Conservation (phyloP, 2,113 vertebrate genomes). For the Albula glossodonta region DNA sequence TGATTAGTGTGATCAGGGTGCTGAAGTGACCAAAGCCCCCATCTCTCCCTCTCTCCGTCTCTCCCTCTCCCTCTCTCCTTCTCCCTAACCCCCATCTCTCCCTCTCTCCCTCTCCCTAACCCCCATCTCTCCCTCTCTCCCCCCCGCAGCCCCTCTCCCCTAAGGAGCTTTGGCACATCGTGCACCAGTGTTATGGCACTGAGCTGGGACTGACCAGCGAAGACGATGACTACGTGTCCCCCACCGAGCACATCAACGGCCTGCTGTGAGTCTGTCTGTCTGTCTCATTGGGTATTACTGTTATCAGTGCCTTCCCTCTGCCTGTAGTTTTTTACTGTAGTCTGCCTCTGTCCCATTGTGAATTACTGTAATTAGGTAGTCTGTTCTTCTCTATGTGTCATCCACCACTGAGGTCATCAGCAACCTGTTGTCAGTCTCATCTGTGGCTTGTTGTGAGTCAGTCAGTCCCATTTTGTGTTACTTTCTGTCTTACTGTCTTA, state of each 20-base stretch:
- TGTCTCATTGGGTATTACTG: background rate
- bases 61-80: background rate
- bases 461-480: too few species aligned
- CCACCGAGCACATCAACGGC: conserved; percentile 82
- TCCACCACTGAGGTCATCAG: too few species aligned
- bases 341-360: background rate
- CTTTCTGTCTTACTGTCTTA: too few species aligned
- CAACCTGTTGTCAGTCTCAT: too few species aligned
- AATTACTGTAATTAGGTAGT: too few species aligned
- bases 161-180: conserved; percentile 87
- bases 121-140: conserved; percentile 20
- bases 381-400: too few species aligned
- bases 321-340: background rate
- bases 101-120: background rate
- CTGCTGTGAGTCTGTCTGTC: conserved; percentile 75
- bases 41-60: background rate
- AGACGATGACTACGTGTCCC: conserved; percentile 88
- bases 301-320: too few species aligned
- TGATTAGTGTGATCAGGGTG: too few species aligned
- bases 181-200: conserved; percentile 89
- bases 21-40: background rate
- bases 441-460: too few species aligned
- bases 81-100: background rate
- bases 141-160: conserved; percentile 78
- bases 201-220: conserved; percentile 90